Base-by-base conservation (phyloP, 2,113 vertebrate genomes). In the Galemys pyrenaicus region DNA sequence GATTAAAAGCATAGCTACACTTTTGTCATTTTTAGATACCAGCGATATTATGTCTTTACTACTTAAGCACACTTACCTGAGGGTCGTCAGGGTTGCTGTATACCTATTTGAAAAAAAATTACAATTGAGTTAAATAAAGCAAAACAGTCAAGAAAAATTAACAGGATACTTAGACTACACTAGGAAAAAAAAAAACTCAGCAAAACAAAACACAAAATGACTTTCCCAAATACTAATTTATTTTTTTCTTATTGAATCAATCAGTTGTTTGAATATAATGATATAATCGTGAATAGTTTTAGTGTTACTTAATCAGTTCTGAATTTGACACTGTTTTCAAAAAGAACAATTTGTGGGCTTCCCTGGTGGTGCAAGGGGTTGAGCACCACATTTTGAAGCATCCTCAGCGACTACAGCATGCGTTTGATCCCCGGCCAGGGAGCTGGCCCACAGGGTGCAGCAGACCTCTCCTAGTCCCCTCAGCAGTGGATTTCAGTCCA, bases 31-130 rank as follows among this genome's bases (percentile, higher is more conserved):
- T 95, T 89, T 83, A 92, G 74, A 68, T 83, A 86, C 62, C 67
- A 92, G 46, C 95, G 74, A 49, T 35, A 85, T 79, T 62, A 17
- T 91, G 89, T 64, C 16, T 82, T 37, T 54, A 81, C 1, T 65
- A 41, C 24, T 58, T 0, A 85, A 75, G 64, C 51, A 81, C 19
- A 89, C 91, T 95, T 98, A 99, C 99, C 98, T 99, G 97, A 77
- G 99, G 99, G 60, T 99, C 98, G 49, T 99, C 99, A 92, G 98
- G 98, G 94, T 99, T 98, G 41, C 98, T 99, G 73, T 98, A 99
- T 35, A 99, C 98, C 99, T 99, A 97, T 96, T 97, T 89, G 68
- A 85, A 95, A 95, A 97, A 7, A 96, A 97, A 87, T 95, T 71
- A 96, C 4, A 88, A 65, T 62, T 93, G 46, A 94, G n/a, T 95